Evolutionary conservation across 2,113 vertebrate genomes (phyloP), one percentile per base, ranked within the genome.

Genomic region (Oriolus oriolus): DNA sequence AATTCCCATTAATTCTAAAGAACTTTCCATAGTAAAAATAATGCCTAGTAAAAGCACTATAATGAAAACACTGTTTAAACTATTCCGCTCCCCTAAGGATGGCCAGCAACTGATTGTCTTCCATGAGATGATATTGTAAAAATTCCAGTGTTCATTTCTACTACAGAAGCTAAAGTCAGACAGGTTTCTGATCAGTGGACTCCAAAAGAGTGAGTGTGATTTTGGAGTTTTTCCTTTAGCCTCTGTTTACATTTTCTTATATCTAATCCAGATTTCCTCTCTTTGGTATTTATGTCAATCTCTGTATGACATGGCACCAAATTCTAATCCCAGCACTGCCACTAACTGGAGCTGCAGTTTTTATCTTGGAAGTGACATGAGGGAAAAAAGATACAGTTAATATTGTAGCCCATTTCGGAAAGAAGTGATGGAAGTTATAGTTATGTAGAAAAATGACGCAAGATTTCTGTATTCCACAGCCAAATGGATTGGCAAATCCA

Each of bases 1-100:
- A 97, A 96, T 97, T 96, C 91, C 90, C 63, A 91, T 97, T 97
- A 96, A 93, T 97, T 97, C 96, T 95, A 92, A 97, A 97, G 93
- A 96, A 77, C 92, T 92, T 96, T 65, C 54, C 92, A 47, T 57
- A 95, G 88, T 89, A 96, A 98, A 97, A 97, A 97, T 96, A 97
- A 98, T 94, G 81, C 87, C 52, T 56, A 74, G 93, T 90, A 91
- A 97, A 96, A 97, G 64, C 74, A 74, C 60, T 59, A 28, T 90
- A 91, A 96, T 80, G 95, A 92, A 97, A 93, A 87, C 82, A 75
- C 86, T 82, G 70, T 79, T 92, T 89, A 94, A 97, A 96, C 54
- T 84, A 68, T 95, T 68, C 83, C n/a, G 42, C 56, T 95, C 84
- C 41, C 95, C 69, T 90, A 92, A 96, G 42, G 41, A 24, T 31